Conservation (phyloP, 2,113 vertebrate species). For the Todiramphus chloris region DNA sequence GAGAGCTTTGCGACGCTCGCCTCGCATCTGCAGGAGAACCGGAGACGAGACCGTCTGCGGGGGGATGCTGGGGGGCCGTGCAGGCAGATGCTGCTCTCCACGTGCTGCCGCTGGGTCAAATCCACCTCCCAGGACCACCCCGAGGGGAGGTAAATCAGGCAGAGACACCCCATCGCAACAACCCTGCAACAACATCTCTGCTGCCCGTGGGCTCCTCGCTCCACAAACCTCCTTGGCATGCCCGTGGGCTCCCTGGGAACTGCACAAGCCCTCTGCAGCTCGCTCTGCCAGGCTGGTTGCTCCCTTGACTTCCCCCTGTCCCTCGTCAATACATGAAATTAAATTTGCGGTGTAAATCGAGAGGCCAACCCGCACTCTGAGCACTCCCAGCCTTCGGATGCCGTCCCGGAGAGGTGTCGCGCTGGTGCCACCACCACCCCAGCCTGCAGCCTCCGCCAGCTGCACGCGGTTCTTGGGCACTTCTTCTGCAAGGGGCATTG, state of each 20-base stretch:
- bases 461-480: not conserved
- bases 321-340: not conserved
- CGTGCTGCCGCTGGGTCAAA: rapidly evolving
- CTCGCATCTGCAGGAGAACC: slow-evolving; percentile 78
- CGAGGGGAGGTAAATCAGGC: rapidly evolving
- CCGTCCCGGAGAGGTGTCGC: rapidly evolving
- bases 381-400: not conserved
- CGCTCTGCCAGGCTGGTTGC: rapidly evolving
- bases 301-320: too few species aligned
- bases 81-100: not conserved
- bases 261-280: too few species aligned
- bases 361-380: rapidly evolving
- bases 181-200: too few species aligned
- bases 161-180: not conserved
- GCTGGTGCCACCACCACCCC: too few species aligned
- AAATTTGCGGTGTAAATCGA: not conserved
- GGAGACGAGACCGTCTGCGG: not conserved
- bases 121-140: too few species aligned
- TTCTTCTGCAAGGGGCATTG: not conserved
- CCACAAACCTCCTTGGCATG: not conserved
- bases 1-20: slow-evolving; percentile 82
- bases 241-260: too few species aligned
- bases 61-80: not conserved
- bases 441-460: rapidly evolving
- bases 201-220: rapidly evolving